A percentile compares a stretch with the other conserved stretches of the same genome.
Conservation (phyloP, 35 echinoderm and acorn worm species). For the Lytechinus pictus region DNA sequence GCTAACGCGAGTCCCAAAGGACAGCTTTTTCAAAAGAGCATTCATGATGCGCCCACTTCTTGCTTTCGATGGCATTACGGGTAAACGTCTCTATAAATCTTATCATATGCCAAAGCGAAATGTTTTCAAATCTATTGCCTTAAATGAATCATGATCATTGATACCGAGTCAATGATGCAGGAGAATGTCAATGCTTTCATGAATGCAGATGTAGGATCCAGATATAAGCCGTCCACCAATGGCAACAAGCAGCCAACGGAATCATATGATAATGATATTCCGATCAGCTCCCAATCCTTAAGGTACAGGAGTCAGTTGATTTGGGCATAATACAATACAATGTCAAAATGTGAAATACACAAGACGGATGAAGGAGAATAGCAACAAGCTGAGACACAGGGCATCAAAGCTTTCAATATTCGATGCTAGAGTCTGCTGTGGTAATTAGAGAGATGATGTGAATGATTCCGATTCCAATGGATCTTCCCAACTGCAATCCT, state of each 20-base stretch:
- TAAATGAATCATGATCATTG: background rate
- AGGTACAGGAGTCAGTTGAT: background rate
- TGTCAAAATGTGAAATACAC: background rate
- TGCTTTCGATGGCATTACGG: constrained; percentile 33
- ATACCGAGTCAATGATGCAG: background rate
- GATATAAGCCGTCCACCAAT: background rate
- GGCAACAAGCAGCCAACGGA: background rate
- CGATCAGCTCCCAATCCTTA: background rate
- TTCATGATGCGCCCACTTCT: constrained; percentile 33
- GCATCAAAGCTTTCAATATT: background rate
- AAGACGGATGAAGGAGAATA: background rate
- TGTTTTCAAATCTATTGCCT: background rate
- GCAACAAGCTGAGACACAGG: background rate
- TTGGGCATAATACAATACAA: background rate
- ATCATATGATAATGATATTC: background rate
- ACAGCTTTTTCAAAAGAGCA: constrained; percentile 47
- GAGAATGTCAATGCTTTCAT: background rate
- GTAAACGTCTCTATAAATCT: background rate
- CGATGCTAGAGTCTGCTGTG: background rate
- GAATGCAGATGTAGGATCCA: background rate
- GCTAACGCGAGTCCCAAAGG: constrained; percentile 24
- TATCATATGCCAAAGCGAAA: background rate
- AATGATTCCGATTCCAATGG: background rate
- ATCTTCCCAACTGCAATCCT: background rate
- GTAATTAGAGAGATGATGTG: background rate